These are phyloP conservation scores for Tetragnatha versicolor DNA, from an alignment of 1,140 invertebrate genomes.

Conservation along the genomic window DNA sequence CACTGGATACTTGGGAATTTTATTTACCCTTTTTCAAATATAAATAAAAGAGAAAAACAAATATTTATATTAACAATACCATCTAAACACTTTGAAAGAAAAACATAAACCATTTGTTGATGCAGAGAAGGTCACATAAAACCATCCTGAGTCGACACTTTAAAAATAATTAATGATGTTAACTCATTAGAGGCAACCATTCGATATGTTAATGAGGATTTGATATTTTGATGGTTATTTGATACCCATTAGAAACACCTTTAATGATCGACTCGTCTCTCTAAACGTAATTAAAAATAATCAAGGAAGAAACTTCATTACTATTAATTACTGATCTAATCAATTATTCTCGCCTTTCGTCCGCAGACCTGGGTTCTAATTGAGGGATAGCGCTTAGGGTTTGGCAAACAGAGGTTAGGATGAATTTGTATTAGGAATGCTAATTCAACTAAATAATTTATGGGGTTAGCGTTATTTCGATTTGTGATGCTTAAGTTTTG, in stretches of 20 bases:
- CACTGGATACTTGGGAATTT: too few relatives aligned
- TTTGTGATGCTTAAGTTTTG: too few relatives aligned
- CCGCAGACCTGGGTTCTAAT: background rate
- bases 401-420: too few relatives aligned
- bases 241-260: slow-evolving; percentile 35
- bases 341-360: slow-evolving; percentile 21
- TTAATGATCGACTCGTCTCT: slow-evolving; percentile 26
- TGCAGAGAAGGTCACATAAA: slow-evolving; percentile 6
- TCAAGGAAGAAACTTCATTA: slow-evolving; percentile 26
- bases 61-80: too few relatives aligned
- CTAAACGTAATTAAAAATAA: slow-evolving; percentile 36
- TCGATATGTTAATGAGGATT: slow-evolving; percentile 40
- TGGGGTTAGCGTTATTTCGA: too few relatives aligned
- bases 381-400: too few relatives aligned
- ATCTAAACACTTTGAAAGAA: too few relatives aligned
- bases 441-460: too few relatives aligned
- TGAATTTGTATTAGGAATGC: too few relatives aligned
- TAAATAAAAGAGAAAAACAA: too few relatives aligned
- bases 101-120: too few relatives aligned
- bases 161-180: slow-evolving; percentile 45
- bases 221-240: slow-evolving; percentile 46
- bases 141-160: slow-evolving; percentile 20
- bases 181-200: slow-evolving; percentile 20
- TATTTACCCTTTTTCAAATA: too few relatives aligned
- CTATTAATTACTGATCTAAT: slow-evolving; percentile 39